Evolutionary conservation across 2,888 invertebrate genomes (phyloP).

Genomic region (Cataglyphis altisquamis): DNA sequence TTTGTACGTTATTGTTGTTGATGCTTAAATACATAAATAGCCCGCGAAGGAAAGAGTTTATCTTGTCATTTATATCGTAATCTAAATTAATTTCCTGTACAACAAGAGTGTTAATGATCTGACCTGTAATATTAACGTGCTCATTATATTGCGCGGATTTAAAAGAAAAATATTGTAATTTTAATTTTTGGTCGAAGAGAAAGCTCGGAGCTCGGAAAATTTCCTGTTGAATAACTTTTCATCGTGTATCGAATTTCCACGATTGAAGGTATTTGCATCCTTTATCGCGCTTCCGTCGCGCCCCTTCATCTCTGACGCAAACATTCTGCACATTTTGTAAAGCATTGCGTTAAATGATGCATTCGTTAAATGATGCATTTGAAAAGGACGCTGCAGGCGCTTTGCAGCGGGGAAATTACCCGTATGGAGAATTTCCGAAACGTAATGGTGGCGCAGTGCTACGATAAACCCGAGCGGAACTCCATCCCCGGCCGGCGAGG

Average conservation of each 20-base stretch:
- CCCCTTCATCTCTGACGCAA: background rate
- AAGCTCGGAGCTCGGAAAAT: background rate
- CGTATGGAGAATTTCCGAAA: conserved; percentile 36
- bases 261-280: background rate
- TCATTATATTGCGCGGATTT: background rate
- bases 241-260: background rate
- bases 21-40: background rate
- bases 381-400: background rate
- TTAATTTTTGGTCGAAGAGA: background rate
- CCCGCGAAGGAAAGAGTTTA: background rate
- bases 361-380: background rate
- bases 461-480: conserved; percentile 30
- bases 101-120: background rate
- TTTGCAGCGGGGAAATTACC: conserved; percentile 22
- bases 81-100: background rate
- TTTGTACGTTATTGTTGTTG: background rate
- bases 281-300: background rate
- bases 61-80: background rate
- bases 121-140: background rate
- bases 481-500: background rate
- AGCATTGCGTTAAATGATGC: background rate
- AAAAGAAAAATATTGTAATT: too few species aligned
- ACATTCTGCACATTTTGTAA: background rate
- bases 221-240: background rate
- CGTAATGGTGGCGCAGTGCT: background rate